Conservation (phyloP, 2,888 invertebrate species). For the Cryptocheilus praepositus region DNA sequence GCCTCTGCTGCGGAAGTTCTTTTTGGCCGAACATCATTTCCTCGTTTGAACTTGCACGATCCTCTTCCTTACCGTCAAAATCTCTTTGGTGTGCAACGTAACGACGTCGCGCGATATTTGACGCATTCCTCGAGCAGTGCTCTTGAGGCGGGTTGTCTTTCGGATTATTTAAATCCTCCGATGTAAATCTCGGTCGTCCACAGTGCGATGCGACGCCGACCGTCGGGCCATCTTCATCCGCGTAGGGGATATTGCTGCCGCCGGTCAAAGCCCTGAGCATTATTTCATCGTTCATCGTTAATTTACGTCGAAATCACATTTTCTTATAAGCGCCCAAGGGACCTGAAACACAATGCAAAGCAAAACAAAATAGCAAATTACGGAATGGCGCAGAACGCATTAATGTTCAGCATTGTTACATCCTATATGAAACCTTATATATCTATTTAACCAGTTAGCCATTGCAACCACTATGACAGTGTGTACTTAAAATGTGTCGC, state of each 20-base stretch:
- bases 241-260: slow-evolving; percentile 49
- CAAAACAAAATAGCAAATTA: too few relatives aligned
- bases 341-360: too few relatives aligned
- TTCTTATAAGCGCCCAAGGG: slow-evolving; percentile 12
- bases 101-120: background rate
- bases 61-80: background rate
- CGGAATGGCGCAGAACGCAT: too few relatives aligned
- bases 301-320: slow-evolving; percentile 14
- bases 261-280: slow-evolving; percentile 43
- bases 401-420: too few relatives aligned
- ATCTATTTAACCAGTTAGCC: too few relatives aligned
- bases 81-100: background rate
- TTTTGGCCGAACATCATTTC: slow-evolving; percentile 25
- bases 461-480: too few relatives aligned
- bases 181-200: background rate
- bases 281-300: slow-evolving; percentile 54
- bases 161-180: background rate
- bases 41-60: slow-evolving; percentile 5
- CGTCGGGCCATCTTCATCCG: slow-evolving; percentile 10
- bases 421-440: too few relatives aligned
- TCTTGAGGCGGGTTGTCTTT: background rate
- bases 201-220: slow-evolving; percentile 1
- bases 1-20: slow-evolving; percentile 30
- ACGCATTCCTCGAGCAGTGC: background rate
- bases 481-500: too few relatives aligned